phyloP scores from a whole-genome alignment of 2,888 invertebrate genomes.

The Macrosoma leucophasiata region DNA sequence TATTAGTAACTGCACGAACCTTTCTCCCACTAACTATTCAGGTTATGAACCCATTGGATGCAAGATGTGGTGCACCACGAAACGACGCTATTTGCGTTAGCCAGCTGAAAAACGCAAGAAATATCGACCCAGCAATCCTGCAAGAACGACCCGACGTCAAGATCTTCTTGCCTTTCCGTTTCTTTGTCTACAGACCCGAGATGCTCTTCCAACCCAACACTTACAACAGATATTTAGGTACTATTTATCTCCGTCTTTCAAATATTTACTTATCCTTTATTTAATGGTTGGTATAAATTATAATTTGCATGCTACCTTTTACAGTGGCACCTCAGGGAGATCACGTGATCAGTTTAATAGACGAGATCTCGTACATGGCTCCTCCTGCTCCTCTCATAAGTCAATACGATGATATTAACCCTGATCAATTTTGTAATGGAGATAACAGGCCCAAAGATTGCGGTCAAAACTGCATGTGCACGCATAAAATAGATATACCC shows the following conservation, averaged over 20 bases:
- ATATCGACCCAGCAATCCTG: slow-evolving; percentile 86
- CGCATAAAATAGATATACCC: slow-evolving; percentile 92
- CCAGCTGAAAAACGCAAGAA: slow-evolving; percentile 87
- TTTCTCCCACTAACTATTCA: slow-evolving; percentile 75
- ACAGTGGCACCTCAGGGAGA: slow-evolving; percentile 90
- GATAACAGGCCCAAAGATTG: slow-evolving; percentile 91
- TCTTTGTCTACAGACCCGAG: slow-evolving; percentile 89
- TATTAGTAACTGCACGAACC: slow-evolving; percentile 70
- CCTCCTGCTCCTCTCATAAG: slow-evolving; percentile 90
- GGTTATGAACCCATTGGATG: slow-evolving; percentile 93
- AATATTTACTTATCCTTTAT: slow-evolving; percentile 9
- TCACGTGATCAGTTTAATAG: slow-evolving; percentile 91
- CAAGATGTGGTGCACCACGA: slow-evolving; percentile 85
- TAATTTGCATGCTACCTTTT: slow-evolving; percentile 15
- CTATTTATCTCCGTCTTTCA: slow-evolving; percentile 29
- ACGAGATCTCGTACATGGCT: slow-evolving; percentile 91
- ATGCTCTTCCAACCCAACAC: slow-evolving; percentile 91
- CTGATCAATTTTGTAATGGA: slow-evolving; percentile 92
- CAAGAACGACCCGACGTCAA: slow-evolving; percentile 90
- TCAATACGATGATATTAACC: slow-evolving; percentile 89
- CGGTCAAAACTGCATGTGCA: slow-evolving; percentile 92
- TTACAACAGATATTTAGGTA: slow-evolving; percentile 91
- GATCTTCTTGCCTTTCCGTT: slow-evolving; percentile 93
- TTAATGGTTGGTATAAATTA: background rate
- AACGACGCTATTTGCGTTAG: slow-evolving; percentile 90